phyloP scores from a whole-genome alignment of 2,797 vertebrate species.

The Peromyscus aztecus region DNA sequence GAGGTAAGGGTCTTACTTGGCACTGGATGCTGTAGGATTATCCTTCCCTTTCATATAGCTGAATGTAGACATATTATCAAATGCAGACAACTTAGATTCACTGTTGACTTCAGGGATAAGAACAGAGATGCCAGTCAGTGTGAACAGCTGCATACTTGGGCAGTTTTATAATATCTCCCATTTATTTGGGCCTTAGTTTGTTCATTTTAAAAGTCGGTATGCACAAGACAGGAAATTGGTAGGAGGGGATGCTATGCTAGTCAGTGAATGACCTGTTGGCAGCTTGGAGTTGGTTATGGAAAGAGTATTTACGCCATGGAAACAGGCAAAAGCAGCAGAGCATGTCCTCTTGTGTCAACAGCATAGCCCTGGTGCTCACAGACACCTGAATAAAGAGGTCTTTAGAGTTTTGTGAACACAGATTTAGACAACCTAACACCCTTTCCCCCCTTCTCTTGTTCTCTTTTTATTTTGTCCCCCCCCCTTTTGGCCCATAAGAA shows the following conservation, averaged over 20 bases:
- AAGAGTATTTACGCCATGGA: background rate
- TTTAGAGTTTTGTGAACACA: constrained; percentile 13
- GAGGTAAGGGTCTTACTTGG: background rate
- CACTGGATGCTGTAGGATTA: background rate
- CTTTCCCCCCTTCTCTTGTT: background rate
- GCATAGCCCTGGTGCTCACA: background rate
- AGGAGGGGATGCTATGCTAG: background rate
- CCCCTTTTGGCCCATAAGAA: background rate
- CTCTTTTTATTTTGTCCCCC: background rate
- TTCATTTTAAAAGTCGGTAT: constrained; percentile 1
- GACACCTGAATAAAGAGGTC: background rate
- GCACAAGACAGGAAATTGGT: background rate
- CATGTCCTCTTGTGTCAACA: background rate
- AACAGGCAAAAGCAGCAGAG: background rate
- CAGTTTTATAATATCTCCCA: background rate
- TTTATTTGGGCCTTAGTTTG: background rate
- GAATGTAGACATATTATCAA: background rate
- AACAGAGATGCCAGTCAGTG: background rate
- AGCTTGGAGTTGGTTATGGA: background rate
- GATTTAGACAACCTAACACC: background rate
- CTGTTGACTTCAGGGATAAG: constrained; percentile 34
- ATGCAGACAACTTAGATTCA: constrained; percentile 4
- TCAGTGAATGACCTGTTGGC: background rate
- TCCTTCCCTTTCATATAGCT: background rate
- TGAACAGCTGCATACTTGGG: constrained; percentile 14